phyloP scores from a whole-genome alignment of 2,888 invertebrate genomes.

The Morinoia aosen region DNA sequence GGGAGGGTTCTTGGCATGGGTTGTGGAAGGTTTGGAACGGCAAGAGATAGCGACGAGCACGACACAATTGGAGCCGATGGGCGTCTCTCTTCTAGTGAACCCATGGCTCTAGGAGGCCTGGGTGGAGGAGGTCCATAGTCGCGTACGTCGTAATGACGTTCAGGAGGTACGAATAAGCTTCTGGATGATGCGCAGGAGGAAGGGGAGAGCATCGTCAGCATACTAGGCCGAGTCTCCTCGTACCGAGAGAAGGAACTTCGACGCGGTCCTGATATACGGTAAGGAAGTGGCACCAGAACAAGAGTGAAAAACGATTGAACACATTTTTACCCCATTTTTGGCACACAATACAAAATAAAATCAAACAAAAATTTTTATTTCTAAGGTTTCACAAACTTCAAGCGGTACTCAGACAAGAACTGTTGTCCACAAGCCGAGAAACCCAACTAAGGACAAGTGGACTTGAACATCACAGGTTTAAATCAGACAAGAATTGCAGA shows the following conservation, averaged over 20 bases:
- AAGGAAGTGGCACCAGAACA: neutral
- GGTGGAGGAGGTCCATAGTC: slow-evolving; percentile 65
- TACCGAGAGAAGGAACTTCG: slow-evolving; percentile 44
- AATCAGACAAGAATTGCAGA: neutral
- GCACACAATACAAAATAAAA: neutral
- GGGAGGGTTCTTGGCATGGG: neutral
- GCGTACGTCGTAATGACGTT: slow-evolving; percentile 59
- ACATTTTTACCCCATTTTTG: neutral
- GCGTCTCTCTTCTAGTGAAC: neutral
- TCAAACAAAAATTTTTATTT: neutral
- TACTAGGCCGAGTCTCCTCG: slow-evolving; percentile 17
- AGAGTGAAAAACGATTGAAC: neutral
- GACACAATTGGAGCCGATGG: neutral
- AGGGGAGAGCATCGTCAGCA: slow-evolving; percentile 35
- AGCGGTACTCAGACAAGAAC: neutral
- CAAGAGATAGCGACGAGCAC: slow-evolving; percentile 56
- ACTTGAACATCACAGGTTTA: neutral
- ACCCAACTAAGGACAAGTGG: neutral
- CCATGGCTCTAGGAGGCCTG: neutral
- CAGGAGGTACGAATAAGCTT: slow-evolving; percentile 32
- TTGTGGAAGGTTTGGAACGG: slow-evolving; percentile 55
- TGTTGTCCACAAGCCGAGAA: neutral
- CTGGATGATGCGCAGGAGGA: slow-evolving; percentile 28
- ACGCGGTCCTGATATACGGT: neutral
- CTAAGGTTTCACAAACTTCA: neutral